Evolutionary conservation across 2,888 invertebrate genomes (phyloP).

Genomic region (Drosophila sordidapex): DNA sequence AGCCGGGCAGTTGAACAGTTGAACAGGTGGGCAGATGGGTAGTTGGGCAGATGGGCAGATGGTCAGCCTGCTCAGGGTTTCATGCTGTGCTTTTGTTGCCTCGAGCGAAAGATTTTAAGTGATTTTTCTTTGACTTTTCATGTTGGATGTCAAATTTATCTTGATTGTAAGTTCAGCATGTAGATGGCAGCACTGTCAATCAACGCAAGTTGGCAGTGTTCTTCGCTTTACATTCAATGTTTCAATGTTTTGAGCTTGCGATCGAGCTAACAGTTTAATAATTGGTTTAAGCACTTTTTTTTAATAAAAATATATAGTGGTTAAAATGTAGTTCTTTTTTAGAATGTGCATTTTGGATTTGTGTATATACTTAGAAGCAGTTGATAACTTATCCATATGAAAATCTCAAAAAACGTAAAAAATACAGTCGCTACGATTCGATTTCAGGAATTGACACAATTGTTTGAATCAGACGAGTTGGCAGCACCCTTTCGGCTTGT

Average conservation of each 20-base stretch:
- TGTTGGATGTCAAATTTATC: conserved; percentile 54
- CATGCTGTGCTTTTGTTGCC: conserved; percentile 68
- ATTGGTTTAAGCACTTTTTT: neutral
- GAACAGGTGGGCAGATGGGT: conserved; percentile 23
- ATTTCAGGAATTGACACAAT: neutral
- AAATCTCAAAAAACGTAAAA: neutral
- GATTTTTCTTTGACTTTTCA: conserved; percentile 56
- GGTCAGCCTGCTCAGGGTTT: conserved; percentile 44
- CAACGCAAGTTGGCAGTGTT: conserved; percentile 21
- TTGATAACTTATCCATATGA: neutral
- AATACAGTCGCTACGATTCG: neutral
- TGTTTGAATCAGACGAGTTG: conserved; percentile 8
- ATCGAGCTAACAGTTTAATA: neutral
- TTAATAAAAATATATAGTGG: neutral
- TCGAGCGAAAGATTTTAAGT: conserved; percentile 58
- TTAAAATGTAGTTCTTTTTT: neutral
- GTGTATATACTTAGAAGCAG: neutral
- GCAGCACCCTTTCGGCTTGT: conserved; percentile 26
- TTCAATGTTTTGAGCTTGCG: neutral
- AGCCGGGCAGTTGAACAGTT: conserved; percentile 5
- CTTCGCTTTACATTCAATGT: neutral
- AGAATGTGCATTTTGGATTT: neutral
- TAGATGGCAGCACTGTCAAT: conserved; percentile 54
- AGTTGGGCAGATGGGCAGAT: conserved; percentile 3
- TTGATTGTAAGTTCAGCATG: conserved; percentile 38